These are phyloP conservation scores for Sarcophaga subvicina DNA, from an alignment of 2,888 invertebrate species.

Conservation along the genomic window DNA sequence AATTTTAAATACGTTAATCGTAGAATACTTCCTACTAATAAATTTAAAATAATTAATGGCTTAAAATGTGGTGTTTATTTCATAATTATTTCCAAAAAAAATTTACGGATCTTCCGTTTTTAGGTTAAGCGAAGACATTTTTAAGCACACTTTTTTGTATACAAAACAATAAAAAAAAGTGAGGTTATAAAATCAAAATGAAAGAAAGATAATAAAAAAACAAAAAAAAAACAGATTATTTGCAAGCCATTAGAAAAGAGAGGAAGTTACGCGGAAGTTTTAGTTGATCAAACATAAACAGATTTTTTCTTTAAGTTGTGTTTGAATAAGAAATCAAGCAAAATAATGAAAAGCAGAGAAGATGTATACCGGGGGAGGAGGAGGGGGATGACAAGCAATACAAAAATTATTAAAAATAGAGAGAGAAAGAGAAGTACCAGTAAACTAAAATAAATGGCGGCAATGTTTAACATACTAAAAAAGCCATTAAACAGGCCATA, in stretches of 20 bases:
- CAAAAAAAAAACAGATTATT: constrained; percentile 21
- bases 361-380: not conserved
- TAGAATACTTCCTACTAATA: not conserved
- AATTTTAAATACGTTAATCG: not conserved
- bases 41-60: not conserved
- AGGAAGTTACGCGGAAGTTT: constrained; percentile 69
- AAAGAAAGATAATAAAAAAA: not conserved
- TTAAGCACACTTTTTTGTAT: not conserved
- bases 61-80: not conserved
- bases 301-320: constrained; percentile 6
- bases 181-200: not conserved
- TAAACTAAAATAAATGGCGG: constrained; percentile 14
- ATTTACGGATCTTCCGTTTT: constrained; percentile 44
- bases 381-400: not conserved
- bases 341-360: not conserved
- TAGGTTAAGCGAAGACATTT: not conserved
- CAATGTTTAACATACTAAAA: constrained; percentile 51
- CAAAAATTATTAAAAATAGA: not conserved
- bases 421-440: not conserved
- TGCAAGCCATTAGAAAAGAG: constrained; percentile 50
- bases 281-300: constrained; percentile 52
- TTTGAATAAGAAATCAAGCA: constrained; percentile 4
- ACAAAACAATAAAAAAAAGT: constrained; percentile 4
- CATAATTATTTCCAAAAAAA: not conserved
- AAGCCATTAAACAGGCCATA: not conserved